phyloP scores from a whole-genome alignment of 53 echinoderm and acorn worm species.

The Zoroaster sp. region DNA sequence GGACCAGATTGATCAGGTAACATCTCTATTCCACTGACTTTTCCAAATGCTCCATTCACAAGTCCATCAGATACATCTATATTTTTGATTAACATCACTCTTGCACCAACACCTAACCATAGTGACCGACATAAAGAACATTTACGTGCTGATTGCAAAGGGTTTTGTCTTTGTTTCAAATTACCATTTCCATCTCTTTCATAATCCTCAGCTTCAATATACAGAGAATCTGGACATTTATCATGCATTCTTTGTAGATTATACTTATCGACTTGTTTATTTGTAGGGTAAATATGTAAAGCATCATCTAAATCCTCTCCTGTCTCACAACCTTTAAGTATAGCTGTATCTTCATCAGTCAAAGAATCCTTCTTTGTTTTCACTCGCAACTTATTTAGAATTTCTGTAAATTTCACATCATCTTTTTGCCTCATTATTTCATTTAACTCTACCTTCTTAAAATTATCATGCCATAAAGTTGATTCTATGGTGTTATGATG shows the following conservation, averaged over 20 bases:
- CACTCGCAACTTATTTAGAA: slow-evolving; percentile 42
- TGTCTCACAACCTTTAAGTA: too few relatives aligned
- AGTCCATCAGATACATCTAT: too few relatives aligned
- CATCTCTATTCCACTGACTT: too few relatives aligned
- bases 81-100: slow-evolving; percentile 8
- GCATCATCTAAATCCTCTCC: slow-evolving; percentile 10
- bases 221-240: slow-evolving; percentile 14
- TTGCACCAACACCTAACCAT: slow-evolving; percentile 38
- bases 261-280: slow-evolving; percentile 48
- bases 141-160: not conserved
- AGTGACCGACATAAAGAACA: slow-evolving; percentile 12
- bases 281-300: slow-evolving; percentile 61
- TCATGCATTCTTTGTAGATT: too few relatives aligned
- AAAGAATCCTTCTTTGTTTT: not conserved
- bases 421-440: slow-evolving; percentile 76
- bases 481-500: too few relatives aligned
- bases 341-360: slow-evolving; percentile 1
- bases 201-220: slow-evolving; percentile 50
- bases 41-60: too few relatives aligned
- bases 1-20: too few relatives aligned
- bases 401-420: slow-evolving; percentile 46
- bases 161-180: not conserved
- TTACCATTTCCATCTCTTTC: not conserved
- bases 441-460: slow-evolving; percentile 47
- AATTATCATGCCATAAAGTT: slow-evolving; percentile 48